Evolutionary conservation across 2,888 invertebrate genomes (phyloP).

Genomic region (Calliphora vomitoria): DNA sequence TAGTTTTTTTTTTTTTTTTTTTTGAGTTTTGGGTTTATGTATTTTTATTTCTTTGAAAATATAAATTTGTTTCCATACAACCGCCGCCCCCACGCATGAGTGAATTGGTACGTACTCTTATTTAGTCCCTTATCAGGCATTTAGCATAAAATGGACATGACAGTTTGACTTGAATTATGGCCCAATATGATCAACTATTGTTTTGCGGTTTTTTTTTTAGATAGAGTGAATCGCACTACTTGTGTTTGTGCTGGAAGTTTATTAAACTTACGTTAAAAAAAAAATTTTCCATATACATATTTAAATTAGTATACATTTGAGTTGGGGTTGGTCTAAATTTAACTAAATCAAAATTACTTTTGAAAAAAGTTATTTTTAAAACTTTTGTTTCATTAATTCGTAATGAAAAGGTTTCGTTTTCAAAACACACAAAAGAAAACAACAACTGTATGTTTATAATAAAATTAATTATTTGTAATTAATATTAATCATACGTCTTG

Average conservation of each 20-base stretch:
- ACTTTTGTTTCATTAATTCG: too few species aligned
- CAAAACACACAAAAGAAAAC: background rate
- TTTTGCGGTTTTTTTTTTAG: background rate
- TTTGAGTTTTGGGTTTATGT: background rate
- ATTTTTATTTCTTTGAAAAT: constrained; percentile 24
- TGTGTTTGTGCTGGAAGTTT: constrained; percentile 5
- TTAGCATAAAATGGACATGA: constrained; percentile 66
- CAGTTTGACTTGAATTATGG: constrained; percentile 70
- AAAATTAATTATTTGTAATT: constrained; percentile 9
- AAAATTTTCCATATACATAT: background rate
- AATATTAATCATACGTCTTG: constrained; percentile 54
- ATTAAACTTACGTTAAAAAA: too few species aligned
- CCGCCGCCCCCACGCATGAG: constrained; percentile 26
- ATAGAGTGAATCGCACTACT: background rate
- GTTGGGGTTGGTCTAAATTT: too few species aligned
- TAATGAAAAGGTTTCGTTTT: too few species aligned
- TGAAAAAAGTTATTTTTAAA: too few species aligned
- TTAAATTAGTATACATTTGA: background rate
- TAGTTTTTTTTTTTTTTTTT: background rate
- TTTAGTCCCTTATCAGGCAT: constrained; percentile 62
- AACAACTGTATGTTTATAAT: background rate
- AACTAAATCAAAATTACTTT: too few species aligned
- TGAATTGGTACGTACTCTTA: constrained; percentile 32
- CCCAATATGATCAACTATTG: constrained; percentile 14
- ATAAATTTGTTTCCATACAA: constrained; percentile 44